Conservation (phyloP, 1,140 invertebrate species). For the Drosophila sp. region DNA sequence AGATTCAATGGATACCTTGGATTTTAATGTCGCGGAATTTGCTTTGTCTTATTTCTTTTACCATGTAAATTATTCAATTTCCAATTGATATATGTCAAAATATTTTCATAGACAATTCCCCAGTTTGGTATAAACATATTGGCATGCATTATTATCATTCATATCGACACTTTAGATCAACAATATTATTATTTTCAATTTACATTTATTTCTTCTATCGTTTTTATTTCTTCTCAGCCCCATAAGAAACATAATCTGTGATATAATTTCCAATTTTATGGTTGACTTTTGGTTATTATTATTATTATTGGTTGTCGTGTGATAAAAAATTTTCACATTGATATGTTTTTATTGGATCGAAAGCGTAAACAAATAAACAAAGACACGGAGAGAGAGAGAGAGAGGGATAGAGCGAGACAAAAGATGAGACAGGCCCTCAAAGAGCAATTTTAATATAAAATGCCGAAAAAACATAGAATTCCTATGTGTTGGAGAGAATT, state of each 20-base stretch:
- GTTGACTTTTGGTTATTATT: slow-evolving; percentile 34
- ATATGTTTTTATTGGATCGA: slow-evolving; percentile 65
- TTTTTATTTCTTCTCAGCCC: slow-evolving; percentile 33
- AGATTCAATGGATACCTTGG: no score
- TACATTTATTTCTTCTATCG: slow-evolving; percentile 47
- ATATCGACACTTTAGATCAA: background rate
- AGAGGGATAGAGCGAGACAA: slow-evolving; percentile 56
- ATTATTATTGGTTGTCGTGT: slow-evolving; percentile 37
- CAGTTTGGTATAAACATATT: slow-evolving; percentile 30
- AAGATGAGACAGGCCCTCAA: slow-evolving; percentile 49
- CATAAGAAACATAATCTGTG: slow-evolving; percentile 73
- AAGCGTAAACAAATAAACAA: slow-evolving; percentile 21
- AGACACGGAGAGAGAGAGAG: slow-evolving; percentile 50
- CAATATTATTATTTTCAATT: slow-evolving; percentile 46
- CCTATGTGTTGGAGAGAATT: slow-evolving; percentile 69
- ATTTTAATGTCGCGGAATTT: no score
- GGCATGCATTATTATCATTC: slow-evolving; percentile 11
- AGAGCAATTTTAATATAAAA: slow-evolving; percentile 75
- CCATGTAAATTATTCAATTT: background rate
- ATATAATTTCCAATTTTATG: slow-evolving; percentile 77
- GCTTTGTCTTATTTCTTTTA: background rate
- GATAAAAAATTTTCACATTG: slow-evolving; percentile 71
- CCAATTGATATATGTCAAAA: background rate
- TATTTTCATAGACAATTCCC: slow-evolving; percentile 41
- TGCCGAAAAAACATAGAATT: slow-evolving; percentile 31